phyloP scores from a whole-genome alignment of 2,797 vertebrate genomes.

The Amblyopsis hoosieri region DNA sequence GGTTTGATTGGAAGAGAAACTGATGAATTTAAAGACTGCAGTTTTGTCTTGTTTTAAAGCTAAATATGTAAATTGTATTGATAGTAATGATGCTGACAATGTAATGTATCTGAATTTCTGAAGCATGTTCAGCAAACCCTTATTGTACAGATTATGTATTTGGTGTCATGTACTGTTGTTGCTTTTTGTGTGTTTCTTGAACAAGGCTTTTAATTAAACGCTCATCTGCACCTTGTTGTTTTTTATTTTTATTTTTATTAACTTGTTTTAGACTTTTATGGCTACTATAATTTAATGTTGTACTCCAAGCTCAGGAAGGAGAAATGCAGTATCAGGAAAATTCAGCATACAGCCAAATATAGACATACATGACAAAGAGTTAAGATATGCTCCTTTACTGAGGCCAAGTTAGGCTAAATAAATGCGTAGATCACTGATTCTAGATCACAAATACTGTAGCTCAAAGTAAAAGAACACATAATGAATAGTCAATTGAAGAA shows the following conservation, averaged over 20 bases:
- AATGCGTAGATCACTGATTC: too few species aligned
- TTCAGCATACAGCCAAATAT: too few species aligned
- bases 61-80: constrained; percentile 68
- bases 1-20: constrained; percentile 58
- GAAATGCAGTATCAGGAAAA: too few species aligned
- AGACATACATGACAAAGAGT: too few species aligned
- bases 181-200: constrained; percentile 76
- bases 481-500: too few species aligned
- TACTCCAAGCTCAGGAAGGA: too few species aligned
- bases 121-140: constrained; percentile 79
- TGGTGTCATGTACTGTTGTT: constrained; percentile 70
- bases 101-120: constrained; percentile 74
- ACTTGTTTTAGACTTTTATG: background rate
- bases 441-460: too few species aligned
- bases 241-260: background rate
- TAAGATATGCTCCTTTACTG: too few species aligned
- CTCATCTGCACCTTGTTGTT: constrained; percentile 44
- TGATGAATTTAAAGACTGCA: constrained; percentile 55
- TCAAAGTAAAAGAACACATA: too few species aligned
- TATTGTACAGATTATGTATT: constrained; percentile 80
- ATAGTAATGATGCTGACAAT: constrained; percentile 57
- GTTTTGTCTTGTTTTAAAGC: constrained; percentile 58
- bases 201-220: constrained; percentile 80
- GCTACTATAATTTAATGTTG: background rate
- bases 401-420: too few species aligned